phyloP scores from a whole-genome alignment of 1,140 invertebrate genomes.

The Metaphire vulgaris region DNA sequence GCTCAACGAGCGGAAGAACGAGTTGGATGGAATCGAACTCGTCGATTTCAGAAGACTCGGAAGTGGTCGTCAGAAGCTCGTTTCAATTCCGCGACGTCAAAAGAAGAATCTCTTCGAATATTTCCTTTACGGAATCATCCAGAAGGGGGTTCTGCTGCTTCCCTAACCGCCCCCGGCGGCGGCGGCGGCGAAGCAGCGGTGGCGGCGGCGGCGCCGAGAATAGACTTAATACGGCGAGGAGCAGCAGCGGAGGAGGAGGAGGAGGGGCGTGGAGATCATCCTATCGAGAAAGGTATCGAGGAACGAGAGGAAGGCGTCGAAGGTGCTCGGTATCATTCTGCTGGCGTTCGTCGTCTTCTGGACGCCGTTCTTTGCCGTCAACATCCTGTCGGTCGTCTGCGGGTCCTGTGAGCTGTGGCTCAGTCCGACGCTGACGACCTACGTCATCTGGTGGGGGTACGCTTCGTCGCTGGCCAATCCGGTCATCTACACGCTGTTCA shows the following conservation, averaged over 20 bases:
- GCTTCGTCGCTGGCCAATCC: conserved; percentile 88
- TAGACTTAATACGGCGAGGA: too few species aligned
- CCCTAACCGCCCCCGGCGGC: too few species aligned
- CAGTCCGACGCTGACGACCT: conserved; percentile 4
- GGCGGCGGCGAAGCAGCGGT: too few species aligned
- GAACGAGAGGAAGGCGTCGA: conserved; percentile 81
- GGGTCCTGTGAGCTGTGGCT: conserved; percentile 59
- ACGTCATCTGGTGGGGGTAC: conserved; percentile 73
- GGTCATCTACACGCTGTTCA: conserved; percentile 83
- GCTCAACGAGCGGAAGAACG: too few species aligned
- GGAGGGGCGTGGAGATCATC: conserved; percentile 16
- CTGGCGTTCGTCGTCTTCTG: conserved; percentile 87
- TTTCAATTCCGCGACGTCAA: too few species aligned
- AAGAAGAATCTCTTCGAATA: too few species aligned
- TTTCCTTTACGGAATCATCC: too few species aligned
- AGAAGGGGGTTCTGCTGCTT: too few species aligned
- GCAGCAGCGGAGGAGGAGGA: background rate
- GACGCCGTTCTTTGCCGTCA: conserved; percentile 86
- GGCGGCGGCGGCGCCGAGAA: too few species aligned
- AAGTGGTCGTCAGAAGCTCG: too few species aligned
- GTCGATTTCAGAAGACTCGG: background rate
- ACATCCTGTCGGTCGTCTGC: conserved; percentile 71
- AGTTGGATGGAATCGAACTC: too few species aligned
- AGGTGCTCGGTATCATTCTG: conserved; percentile 81
- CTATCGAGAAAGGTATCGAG: conserved; percentile 41